phyloP scores from a whole-genome alignment of 1,140 invertebrate species.

The Bradynema listronoti region DNA sequence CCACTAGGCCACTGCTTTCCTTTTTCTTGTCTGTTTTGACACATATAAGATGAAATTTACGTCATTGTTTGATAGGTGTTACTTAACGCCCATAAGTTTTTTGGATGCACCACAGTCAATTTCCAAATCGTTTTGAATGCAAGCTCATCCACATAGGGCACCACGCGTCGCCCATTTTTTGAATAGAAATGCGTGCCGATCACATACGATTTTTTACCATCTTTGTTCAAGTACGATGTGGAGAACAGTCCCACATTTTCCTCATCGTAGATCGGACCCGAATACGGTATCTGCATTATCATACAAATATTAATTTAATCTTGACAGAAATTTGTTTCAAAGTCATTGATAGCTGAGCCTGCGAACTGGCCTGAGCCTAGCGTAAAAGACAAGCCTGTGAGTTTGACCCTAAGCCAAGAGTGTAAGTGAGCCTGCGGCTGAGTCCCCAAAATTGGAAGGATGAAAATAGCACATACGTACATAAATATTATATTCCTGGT shows the following conservation, averaged over 20 bases:
- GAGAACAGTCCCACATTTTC: slow-evolving; percentile 43
- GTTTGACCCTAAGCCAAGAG: too few species aligned
- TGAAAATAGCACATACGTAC: slow-evolving; percentile 12
- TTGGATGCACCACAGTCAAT: slow-evolving; percentile 30
- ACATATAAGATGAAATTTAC: too few species aligned
- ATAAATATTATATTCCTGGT: slow-evolving; percentile 25
- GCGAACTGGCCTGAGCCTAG: too few species aligned
- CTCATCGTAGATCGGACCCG: slow-evolving; percentile 31
- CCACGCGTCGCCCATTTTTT: slow-evolving; percentile 75
- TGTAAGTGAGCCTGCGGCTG: too few species aligned
- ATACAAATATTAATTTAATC: too few species aligned
- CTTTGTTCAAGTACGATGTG: slow-evolving; percentile 31
- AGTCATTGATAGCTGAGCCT: too few species aligned
- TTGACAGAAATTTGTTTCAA: too few species aligned
- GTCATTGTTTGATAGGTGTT: too few species aligned
- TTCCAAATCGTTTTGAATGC: slow-evolving; percentile 73
- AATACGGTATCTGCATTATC: slow-evolving; percentile 34
- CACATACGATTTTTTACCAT: slow-evolving; percentile 63
- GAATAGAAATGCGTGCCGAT: slow-evolving; percentile 80
- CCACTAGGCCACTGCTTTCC: too few species aligned
- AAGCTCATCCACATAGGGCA: slow-evolving; percentile 93
- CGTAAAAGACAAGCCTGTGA: too few species aligned
- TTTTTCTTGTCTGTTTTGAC: too few species aligned
- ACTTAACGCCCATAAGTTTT: slow-evolving; percentile 18
- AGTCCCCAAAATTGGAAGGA: too few species aligned